Conservation (phyloP, 2,113 vertebrate genomes). For the Grammomys surdaster region DNA sequence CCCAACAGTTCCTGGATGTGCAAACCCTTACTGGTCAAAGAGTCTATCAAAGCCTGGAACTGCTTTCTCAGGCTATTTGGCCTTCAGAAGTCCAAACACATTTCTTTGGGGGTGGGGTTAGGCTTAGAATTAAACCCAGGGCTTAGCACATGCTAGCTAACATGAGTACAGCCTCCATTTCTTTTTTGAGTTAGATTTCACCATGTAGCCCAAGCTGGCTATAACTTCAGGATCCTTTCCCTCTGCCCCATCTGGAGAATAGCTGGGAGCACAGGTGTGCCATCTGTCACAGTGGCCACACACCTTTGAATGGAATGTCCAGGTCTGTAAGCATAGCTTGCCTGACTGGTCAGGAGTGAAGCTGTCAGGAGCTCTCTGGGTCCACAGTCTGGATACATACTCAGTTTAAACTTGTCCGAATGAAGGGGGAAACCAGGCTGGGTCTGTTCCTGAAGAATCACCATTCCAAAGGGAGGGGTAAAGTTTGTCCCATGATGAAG, state of each 20-base stretch:
- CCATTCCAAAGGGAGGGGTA: neutral
- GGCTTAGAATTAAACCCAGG: neutral
- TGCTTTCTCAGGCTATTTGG: neutral
- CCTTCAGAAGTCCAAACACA: neutral
- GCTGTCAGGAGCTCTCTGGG: neutral
- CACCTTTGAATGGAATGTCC: neutral
- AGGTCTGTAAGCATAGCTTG: neutral
- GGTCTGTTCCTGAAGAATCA: neutral
- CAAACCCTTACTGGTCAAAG: constrained; percentile 25
- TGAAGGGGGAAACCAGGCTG: neutral
- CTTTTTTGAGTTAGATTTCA: neutral
- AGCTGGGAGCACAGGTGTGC: neutral
- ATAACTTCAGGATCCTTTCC: neutral
- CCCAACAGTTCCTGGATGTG: neutral
- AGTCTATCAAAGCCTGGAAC: neutral
- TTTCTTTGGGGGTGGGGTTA: neutral
- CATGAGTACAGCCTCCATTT: neutral
- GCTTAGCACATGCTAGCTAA: neutral
- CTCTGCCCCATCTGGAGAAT: neutral
- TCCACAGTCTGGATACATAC: neutral
- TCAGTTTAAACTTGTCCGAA: neutral
- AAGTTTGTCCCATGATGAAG: neutral
- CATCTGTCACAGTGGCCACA: neutral
- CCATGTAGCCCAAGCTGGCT: neutral
- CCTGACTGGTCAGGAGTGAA: neutral